Percentiles rank a stretch among this genome's conserved stretches.
These are phyloP conservation scores for Mamestra configurata DNA, from an alignment of 1,140 invertebrate genomes.

Conservation along the genomic window DNA sequence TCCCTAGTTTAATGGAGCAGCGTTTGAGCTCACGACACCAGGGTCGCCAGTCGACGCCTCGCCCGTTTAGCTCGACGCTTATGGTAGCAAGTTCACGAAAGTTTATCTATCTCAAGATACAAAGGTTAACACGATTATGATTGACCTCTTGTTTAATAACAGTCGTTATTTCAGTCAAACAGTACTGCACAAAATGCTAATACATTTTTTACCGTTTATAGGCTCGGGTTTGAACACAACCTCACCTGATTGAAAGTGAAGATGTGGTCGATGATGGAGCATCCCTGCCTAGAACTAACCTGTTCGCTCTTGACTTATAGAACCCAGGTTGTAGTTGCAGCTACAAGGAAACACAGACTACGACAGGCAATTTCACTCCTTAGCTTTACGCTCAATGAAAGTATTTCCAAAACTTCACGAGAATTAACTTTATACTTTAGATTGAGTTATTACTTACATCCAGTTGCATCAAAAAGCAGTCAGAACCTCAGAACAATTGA, in stretches of 20 bases:
- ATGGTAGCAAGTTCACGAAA: constrained; percentile 34
- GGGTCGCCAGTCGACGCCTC: constrained; percentile 18
- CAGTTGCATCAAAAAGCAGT: constrained; percentile 8
- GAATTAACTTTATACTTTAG: constrained; percentile 8
- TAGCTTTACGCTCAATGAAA: no score
- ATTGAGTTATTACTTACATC: constrained; percentile 19
- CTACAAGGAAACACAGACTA: no score
- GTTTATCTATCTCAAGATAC: constrained; percentile 22
- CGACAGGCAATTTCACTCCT: no score
- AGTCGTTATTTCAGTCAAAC: background rate
- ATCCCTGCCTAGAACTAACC: no score
- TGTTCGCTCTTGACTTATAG: no score
- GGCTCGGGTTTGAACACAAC: no score
- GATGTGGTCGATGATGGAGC: no score
- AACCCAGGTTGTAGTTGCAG: no score
- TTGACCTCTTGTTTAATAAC: constrained; percentile 12
- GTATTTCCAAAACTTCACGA: background rate
- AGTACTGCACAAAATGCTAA: background rate
- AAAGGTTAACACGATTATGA: constrained; percentile 34
- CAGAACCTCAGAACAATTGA: constrained; percentile 5
- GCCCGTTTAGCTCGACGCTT: background rate
- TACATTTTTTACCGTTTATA: no score
- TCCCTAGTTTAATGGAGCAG: background rate
- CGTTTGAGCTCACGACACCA: constrained; percentile 16
- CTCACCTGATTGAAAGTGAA: no score